Evolutionary conservation across 2,113 vertebrate genomes (phyloP), one percentile per base, ranked within the genome.

Genomic region (Vireo altiloquus): DNA sequence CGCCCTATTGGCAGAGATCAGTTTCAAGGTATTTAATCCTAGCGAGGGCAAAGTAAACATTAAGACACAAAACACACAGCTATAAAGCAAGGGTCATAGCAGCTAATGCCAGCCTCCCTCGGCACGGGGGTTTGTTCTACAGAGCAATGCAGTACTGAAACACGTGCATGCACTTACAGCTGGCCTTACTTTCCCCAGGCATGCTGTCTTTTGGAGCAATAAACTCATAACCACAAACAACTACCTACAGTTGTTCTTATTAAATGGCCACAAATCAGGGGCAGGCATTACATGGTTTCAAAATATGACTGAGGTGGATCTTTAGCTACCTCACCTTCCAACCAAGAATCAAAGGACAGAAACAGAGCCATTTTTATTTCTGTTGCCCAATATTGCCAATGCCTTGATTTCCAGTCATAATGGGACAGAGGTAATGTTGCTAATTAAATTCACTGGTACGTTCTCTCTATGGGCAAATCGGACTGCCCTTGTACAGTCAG

Each of bases 161-260:
- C 25, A 42, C 6, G 1, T 0, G 5, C 44, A 10, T 8, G 10
- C 2, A 22, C 33, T 3, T 6, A 13, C 1, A 20, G 53, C 57
- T n/a, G 28, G 40, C 94, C 63, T n/a, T 5, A 3, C 49, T 25
- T 42, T 70, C 78, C n/a, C 8, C 63, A 25, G 44, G 82, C 69
- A 20, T 0, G 44, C 35, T 13, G 68, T 9, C 18, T 42, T 68
- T 46, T 2, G 15, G n/a, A 81, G n/a, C 59, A 18, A 33, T 13
- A 81, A 77, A 81, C 33, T 25, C 64, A 13, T 8, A 52, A 61
- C 46, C 37, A 44, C 82, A 66, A 71, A 9, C 24, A 44, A 10
- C 60, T 7, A 56, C 56, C 49, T 44, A 25, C 35, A 82, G 56
- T 42, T 27, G n/a, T 22, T 74, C 21, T 13, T 49, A 49, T 20